Conservation (phyloP, 2,113 vertebrate species). For the Xenus cinereus region DNA sequence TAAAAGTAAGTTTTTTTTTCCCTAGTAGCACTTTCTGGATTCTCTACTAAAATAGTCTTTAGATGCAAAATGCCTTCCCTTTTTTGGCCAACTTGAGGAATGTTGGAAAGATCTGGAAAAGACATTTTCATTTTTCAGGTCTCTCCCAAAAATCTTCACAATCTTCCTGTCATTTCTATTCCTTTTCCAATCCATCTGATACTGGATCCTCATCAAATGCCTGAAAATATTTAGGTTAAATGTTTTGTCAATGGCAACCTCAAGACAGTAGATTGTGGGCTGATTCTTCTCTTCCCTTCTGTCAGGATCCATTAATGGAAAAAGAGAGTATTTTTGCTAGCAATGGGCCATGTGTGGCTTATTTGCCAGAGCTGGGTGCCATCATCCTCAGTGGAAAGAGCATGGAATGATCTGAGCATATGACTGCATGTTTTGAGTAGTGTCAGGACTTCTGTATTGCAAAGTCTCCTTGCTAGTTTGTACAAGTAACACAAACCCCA, state of each 20-base stretch:
- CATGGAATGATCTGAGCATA: not conserved
- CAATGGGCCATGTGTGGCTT: not conserved
- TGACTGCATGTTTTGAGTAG: not conserved
- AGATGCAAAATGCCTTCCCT: constrained; percentile 46
- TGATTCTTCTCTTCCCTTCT: not conserved
- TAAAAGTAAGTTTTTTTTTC: constrained; percentile 14
- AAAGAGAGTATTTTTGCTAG: constrained; percentile 30
- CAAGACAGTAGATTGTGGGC: not conserved
- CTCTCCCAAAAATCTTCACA: constrained; percentile 44
- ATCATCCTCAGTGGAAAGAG: not conserved
- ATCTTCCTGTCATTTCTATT: constrained; percentile 41
- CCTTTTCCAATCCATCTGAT: constrained; percentile 50
- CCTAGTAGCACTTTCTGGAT: constrained; percentile 24
- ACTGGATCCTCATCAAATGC: constrained; percentile 13
- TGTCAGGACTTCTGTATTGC: not conserved
- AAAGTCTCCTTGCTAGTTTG: not conserved
- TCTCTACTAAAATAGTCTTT: constrained; percentile 36
- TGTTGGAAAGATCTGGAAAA: constrained; percentile 60
- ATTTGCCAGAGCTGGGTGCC: not conserved
- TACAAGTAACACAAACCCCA: not conserved
- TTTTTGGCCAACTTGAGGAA: constrained; percentile 41
- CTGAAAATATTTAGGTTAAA: constrained; percentile 37
- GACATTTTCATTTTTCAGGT: constrained; percentile 54
- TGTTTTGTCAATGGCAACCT: constrained; percentile 9
- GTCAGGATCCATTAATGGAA: not conserved